phyloP scores from a whole-genome alignment of 2,113 vertebrate species.

The Platichthys flesus region DNA sequence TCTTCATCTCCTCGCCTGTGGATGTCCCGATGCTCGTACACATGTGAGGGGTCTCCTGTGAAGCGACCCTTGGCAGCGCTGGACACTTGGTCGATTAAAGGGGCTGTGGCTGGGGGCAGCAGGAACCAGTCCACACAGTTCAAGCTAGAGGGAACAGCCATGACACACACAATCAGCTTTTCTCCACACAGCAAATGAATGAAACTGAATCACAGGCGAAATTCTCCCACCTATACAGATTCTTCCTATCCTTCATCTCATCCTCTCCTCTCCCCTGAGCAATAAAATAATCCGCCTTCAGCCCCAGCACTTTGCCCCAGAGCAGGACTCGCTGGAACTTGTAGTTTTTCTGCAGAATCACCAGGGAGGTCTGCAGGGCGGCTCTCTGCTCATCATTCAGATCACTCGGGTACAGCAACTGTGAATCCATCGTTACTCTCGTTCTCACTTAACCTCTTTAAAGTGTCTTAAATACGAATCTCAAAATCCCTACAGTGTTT shows the following conservation, averaged over 20 bases:
- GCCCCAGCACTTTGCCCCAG: constrained; percentile 91
- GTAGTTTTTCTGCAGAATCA: constrained; percentile 88
- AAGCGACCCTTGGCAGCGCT: constrained; percentile 85
- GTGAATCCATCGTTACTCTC: constrained; percentile 81
- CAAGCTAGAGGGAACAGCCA: constrained; percentile 78
- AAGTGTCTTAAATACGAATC: neutral
- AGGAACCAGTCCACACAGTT: constrained; percentile 94
- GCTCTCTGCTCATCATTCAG: constrained; percentile 86
- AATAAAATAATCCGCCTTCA: constrained; percentile 83
- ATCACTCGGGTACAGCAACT: constrained; percentile 73
- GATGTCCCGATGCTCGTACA: constrained; percentile 78
- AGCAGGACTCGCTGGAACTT: constrained; percentile 87
- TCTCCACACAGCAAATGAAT: neutral
- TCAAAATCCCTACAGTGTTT: neutral
- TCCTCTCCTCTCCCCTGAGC: constrained; percentile 87
- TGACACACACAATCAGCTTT: neutral
- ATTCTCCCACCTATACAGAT: constrained; percentile 87
- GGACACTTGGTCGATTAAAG: constrained; percentile 72
- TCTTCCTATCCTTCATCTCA: constrained; percentile 83
- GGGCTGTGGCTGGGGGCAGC: constrained; percentile 82
- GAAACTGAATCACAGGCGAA: neutral
- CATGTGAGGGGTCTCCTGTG: constrained; percentile 89
- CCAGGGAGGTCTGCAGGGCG: constrained; percentile 84
- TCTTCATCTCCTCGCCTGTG: constrained; percentile 70
- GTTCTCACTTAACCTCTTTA: neutral